phyloP scores from a whole-genome alignment of 2,113 vertebrate species.

The Pungitius pungitius region DNA sequence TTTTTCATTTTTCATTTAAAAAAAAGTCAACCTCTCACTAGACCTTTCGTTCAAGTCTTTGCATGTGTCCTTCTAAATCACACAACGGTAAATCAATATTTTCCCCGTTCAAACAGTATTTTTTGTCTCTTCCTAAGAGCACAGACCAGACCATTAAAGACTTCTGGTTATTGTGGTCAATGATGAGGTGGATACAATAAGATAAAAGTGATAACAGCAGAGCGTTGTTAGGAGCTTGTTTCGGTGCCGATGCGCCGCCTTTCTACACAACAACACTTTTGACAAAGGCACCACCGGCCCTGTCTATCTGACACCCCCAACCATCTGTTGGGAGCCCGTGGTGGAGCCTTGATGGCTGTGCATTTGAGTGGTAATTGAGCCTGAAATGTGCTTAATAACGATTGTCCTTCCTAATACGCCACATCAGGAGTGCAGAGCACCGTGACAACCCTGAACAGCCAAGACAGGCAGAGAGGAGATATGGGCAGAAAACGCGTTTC shows the following conservation, averaged over 20 bases:
- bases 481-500: constrained; percentile 68
- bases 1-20: not conserved
- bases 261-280: constrained; percentile 52
- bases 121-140: not conserved
- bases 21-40: not conserved
- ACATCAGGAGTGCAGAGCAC: constrained; percentile 75
- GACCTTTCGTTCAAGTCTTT: not conserved
- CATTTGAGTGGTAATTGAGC: constrained; percentile 80
- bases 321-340: constrained; percentile 72
- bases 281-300: constrained; percentile 60
- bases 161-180: constrained; percentile 9
- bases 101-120: not conserved
- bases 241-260: constrained; percentile 31
- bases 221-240: constrained; percentile 26
- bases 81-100: not conserved
- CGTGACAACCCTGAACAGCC: constrained; percentile 72
- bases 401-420: constrained; percentile 78
- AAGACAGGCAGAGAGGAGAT: constrained; percentile 61
- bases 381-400: constrained; percentile 82
- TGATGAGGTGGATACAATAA: constrained; percentile 14
- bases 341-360: constrained; percentile 75
- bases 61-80: not conserved
- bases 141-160: not conserved
- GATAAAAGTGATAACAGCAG: not conserved
- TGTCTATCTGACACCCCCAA: constrained; percentile 66